phyloP scores from a whole-genome alignment of 2,888 invertebrate genomes.

The Priocnemis perturbator region DNA sequence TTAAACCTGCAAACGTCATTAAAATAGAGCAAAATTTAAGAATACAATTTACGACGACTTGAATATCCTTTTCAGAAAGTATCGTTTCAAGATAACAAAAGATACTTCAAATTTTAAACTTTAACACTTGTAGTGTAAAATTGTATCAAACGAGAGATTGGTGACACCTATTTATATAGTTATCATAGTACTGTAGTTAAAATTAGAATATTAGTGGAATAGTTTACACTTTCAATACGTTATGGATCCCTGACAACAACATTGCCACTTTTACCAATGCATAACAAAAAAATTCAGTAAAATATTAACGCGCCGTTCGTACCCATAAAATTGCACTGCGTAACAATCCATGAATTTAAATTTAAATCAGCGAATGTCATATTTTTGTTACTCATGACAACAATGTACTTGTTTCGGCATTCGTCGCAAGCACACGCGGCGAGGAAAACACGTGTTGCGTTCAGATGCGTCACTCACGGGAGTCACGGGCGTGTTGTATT shows the following conservation, averaged over 20 bases:
- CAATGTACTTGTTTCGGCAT: no score
- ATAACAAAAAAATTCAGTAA: not conserved
- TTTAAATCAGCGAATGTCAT: constrained; percentile 79
- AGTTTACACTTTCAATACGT: not conserved
- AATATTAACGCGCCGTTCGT: constrained; percentile 48
- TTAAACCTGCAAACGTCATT: constrained; percentile 79
- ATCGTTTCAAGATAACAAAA: not conserved
- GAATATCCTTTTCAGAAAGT: not conserved
- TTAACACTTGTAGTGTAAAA: not conserved
- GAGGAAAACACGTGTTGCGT: no score
- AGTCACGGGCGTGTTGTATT: no score
- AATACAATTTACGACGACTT: not conserved
- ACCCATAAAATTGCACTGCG: constrained; percentile 84
- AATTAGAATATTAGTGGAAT: not conserved
- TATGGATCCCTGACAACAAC: not conserved
- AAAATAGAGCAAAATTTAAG: not conserved
- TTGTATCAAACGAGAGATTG: not conserved
- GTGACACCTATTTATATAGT: no score
- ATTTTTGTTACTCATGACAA: no score
- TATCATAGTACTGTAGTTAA: not conserved
- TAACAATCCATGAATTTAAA: constrained; percentile 84
- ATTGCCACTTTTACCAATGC: not conserved
- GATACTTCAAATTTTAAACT: not conserved
- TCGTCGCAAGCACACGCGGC: no score
- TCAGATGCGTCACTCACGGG: no score